phyloP scores from a whole-genome alignment of 2,888 invertebrate species.

The Metallyticus violacea region DNA sequence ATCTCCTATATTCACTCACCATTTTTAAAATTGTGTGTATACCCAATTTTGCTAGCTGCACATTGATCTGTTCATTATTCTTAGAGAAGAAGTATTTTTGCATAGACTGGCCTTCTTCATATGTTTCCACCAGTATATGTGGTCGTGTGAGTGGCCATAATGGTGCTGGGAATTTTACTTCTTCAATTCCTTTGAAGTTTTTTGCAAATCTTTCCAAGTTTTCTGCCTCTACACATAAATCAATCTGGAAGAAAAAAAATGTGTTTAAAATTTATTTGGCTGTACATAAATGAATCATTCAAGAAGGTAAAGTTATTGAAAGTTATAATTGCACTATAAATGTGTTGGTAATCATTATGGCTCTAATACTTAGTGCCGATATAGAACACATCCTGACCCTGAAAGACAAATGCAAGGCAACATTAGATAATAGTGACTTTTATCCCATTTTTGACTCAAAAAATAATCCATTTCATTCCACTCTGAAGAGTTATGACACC shows the following conservation, averaged over 20 bases:
- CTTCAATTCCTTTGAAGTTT: conserved; percentile 43
- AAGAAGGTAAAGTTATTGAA: no score
- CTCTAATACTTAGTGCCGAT: no score
- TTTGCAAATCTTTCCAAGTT: conserved; percentile 46
- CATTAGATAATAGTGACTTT: no score
- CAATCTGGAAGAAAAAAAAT: conserved; percentile 43
- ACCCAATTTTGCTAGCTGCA: conserved; percentile 47
- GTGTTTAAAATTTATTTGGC: background rate
- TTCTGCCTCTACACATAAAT: conserved; percentile 48
- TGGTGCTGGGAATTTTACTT: conserved; percentile 48
- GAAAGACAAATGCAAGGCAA: no score
- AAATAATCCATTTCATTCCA: no score
- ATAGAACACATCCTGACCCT: no score
- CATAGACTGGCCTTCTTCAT: conserved; percentile 47
- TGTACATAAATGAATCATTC: background rate
- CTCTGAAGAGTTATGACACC: no score
- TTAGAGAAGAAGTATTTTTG: conserved; percentile 40
- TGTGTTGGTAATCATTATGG: no score
- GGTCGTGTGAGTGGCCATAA: conserved; percentile 43
- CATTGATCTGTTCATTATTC: conserved; percentile 30
- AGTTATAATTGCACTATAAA: no score
- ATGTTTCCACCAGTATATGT: conserved; percentile 51
- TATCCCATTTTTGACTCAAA: no score
- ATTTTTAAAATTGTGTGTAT: conserved; percentile 50
- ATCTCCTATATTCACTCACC: no score